Base-by-base conservation (phyloP, 2,797 vertebrate genomes). In the Trachops cirrhosus region DNA sequence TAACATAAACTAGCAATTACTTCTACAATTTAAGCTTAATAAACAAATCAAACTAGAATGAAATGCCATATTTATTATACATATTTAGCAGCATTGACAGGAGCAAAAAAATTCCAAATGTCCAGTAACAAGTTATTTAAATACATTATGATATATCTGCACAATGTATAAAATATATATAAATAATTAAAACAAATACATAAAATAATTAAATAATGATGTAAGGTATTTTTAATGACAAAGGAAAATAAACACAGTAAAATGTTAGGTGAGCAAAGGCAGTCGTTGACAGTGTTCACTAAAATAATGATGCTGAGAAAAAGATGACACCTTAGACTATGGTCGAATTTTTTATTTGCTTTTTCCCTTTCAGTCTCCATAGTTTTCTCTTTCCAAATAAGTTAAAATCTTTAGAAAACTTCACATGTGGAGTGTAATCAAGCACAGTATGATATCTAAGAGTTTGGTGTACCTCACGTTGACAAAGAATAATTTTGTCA, bases 11-110 rank as follows among this genome's bases (percentile, higher is more conserved):
- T 54, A 83, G 54, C 9, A 57, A 71, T 73, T 41, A n/a, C 64
- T 32, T 68, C 34, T 41, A 74, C 22, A 90, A 74, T 68, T 89
- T 93, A 68, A 93, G n/a, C n/a, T 89, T 79, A 89, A 64, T 48
- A 67, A 44, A 41, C 44, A 73, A 73, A 37, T 78, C 24, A 64
- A 92, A 78, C 9, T 32, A 79, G 4, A 11, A 48, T 19, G 9
- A 34, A 91, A 41, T 68, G 44, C 6, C 48, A 4, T 57, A 93
- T 39, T 39, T 77, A 6, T 44, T 24, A 74, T 12, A 37, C 5
- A 39, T 44, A 70, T 64, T 50, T 73, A 71, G 29, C 9, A 77
- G 37, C 64, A 54, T 85, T n/a, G 52, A 67, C 2, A 57, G 48
- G 6, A 41, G 6, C 26, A 16, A 57, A 73, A 79, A 50, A 71